phyloP scores from a whole-genome alignment of 2,888 invertebrate species.

The Synergus gifuensis region DNA sequence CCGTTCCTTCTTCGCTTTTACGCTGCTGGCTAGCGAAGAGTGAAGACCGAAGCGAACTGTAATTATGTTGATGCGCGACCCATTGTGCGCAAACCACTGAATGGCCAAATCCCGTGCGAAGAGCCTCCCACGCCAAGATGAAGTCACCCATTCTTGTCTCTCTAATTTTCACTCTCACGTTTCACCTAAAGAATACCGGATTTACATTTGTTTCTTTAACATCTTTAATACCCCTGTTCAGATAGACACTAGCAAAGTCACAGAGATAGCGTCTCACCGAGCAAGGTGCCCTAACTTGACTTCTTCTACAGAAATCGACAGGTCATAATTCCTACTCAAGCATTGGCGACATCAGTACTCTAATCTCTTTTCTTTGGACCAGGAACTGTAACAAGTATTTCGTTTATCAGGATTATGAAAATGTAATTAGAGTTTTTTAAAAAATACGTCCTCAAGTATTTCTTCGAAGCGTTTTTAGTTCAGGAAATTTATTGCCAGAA shows the following conservation, averaged over 20 bases:
- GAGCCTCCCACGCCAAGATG: slow-evolving; percentile 53
- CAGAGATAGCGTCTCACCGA: too few relatives aligned
- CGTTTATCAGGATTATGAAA: neutral
- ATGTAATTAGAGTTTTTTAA: neutral
- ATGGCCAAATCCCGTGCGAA: slow-evolving; percentile 64
- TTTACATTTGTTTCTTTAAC: neutral
- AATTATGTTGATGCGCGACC: slow-evolving; percentile 76
- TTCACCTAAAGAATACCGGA: slow-evolving; percentile 4
- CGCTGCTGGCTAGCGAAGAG: slow-evolving; percentile 58
- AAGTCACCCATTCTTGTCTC: slow-evolving; percentile 37
- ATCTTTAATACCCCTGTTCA: neutral
- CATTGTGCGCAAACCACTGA: slow-evolving; percentile 70
- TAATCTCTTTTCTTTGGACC: too few relatives aligned
- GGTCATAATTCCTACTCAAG: too few relatives aligned
- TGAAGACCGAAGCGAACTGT: slow-evolving; percentile 73
- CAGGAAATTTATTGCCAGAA: neutral
- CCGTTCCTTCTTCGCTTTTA: slow-evolving; percentile 57
- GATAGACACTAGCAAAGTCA: too few relatives aligned
- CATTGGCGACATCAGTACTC: too few relatives aligned
- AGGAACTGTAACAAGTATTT: neutral
- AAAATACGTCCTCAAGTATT: neutral
- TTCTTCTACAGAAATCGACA: neutral
- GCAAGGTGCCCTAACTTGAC: neutral
- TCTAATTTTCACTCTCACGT: neutral
- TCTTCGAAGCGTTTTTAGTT: neutral